phyloP scores from a whole-genome alignment of 2,888 invertebrate species.

The Lucinisca nassula region DNA sequence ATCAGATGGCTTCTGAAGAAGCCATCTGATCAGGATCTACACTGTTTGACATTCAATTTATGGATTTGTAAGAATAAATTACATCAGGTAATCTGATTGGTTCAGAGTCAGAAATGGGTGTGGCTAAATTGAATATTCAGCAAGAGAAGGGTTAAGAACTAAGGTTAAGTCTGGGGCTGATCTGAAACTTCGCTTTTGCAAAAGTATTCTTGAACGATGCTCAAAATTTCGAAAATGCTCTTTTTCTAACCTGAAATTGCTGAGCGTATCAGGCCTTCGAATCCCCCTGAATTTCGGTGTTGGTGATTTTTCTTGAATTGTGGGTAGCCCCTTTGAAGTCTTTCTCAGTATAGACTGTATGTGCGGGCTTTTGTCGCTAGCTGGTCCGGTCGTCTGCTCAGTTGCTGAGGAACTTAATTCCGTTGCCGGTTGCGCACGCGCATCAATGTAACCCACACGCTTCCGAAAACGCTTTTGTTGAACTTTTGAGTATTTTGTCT shows the following conservation, averaged over 20 bases:
- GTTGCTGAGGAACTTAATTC: background rate
- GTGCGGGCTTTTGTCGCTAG: background rate
- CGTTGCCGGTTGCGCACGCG: background rate
- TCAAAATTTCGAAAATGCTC: too few species aligned
- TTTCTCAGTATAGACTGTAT: background rate
- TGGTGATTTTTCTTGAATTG: background rate
- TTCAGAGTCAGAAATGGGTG: too few species aligned
- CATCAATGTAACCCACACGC: background rate
- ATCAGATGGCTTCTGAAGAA: too few species aligned
- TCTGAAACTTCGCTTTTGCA: too few species aligned
- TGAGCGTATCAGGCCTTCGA: slow-evolving; percentile 23
- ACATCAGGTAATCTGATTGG: too few species aligned
- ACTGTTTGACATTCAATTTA: too few species aligned
- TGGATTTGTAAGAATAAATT: too few species aligned
- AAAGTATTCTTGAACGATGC: too few species aligned
- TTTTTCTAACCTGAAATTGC: slow-evolving; percentile 60
- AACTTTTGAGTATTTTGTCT: background rate
- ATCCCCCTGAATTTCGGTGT: background rate
- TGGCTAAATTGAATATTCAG: too few species aligned
- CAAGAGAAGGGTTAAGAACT: too few species aligned
- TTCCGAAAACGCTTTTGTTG: background rate
- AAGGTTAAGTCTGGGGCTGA: too few species aligned
- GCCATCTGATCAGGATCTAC: too few species aligned
- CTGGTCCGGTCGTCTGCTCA: background rate
- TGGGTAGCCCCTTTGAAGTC: background rate